Evolutionary conservation across 2,888 invertebrate species (phyloP).

Genomic region (Thera obeliscata): DNA sequence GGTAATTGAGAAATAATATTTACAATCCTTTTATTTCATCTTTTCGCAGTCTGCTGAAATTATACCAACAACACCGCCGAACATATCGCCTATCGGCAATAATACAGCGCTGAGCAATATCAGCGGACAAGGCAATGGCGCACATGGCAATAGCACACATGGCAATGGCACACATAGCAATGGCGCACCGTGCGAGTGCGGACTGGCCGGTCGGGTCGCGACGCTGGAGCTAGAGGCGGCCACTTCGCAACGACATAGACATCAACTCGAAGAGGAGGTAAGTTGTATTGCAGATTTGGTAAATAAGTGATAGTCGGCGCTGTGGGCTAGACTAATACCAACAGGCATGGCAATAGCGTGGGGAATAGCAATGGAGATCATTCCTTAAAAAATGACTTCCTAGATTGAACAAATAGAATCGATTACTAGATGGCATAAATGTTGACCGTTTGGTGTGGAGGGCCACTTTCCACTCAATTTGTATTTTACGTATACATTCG

Average conservation of each 20-base stretch:
- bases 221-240: constrained; percentile 80
- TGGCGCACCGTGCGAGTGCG: constrained; percentile 49
- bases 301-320: too few relatives aligned
- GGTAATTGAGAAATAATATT: too few relatives aligned
- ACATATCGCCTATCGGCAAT: constrained; percentile 19
- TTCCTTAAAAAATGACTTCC: too few relatives aligned
- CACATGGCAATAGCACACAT: constrained; percentile 2
- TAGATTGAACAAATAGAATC: too few relatives aligned
- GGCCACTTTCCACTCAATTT: too few relatives aligned
- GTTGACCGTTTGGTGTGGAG: too few relatives aligned
- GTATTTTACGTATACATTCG: too few relatives aligned
- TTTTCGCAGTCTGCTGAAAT: constrained; percentile 36
- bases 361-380: too few relatives aligned
- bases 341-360: too few relatives aligned
- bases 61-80: constrained; percentile 26
- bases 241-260: constrained; percentile 55
- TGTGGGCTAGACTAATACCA: too few relatives aligned
- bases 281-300: neutral
- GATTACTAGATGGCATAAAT: too few relatives aligned
- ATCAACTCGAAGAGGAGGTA: constrained; percentile 74
- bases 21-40: too few relatives aligned
- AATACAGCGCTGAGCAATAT: constrained; percentile 1
- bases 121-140: constrained; percentile 1
- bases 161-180: constrained; percentile 16
- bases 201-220: constrained; percentile 75